Base-by-base conservation (phyloP, 2,797 vertebrate genomes). In the Anableps anableps region DNA sequence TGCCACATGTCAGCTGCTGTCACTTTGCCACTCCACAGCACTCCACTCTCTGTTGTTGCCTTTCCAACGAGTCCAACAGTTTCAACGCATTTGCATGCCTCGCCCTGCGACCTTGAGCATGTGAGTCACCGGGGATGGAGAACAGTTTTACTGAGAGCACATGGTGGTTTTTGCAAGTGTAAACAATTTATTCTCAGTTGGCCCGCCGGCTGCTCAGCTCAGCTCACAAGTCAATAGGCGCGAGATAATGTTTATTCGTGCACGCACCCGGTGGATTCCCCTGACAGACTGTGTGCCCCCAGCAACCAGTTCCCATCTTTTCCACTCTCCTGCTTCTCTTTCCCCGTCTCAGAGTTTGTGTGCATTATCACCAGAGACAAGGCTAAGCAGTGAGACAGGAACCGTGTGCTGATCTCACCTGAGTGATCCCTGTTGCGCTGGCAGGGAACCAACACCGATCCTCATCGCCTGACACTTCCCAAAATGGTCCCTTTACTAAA, bases 231-330 rank as follows among this genome's bases (percentile, higher is more conserved):
- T 92, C 92, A 91, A 88, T 78, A 91, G 88, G 80, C 75, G 31
- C 72, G 0, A 87, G 93, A 91, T 94, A 92, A 92, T 92, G 87
- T 93, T 93, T 93, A 87, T 89, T 91, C 78, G 82, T 82, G 90
- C 90, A 82, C 81, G 77, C 77, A 83, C 83, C 78, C 74, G 34
- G 72, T 76, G 84, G 80, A 79, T 86, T 90, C 88, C 89, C 89
- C 89, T 71, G 90, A 87, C 53, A 71, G 85, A 85, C 80, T 77
- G 58, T 0, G 36, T 72, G 79, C 91, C 90, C 88, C 76, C 76
- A 72, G 88, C 92, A 81, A 82, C 76, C 75, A n/a, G 41, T 85
- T 84, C 82, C 83, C 73, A 66, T 87, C 87, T 82, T 68, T 45
- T 78, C 83, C 89, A 76, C 86, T 72, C 58, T 80, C 50, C 75